Conservation (phyloP, 1,140 invertebrate genomes). For the Euschistus heros region DNA sequence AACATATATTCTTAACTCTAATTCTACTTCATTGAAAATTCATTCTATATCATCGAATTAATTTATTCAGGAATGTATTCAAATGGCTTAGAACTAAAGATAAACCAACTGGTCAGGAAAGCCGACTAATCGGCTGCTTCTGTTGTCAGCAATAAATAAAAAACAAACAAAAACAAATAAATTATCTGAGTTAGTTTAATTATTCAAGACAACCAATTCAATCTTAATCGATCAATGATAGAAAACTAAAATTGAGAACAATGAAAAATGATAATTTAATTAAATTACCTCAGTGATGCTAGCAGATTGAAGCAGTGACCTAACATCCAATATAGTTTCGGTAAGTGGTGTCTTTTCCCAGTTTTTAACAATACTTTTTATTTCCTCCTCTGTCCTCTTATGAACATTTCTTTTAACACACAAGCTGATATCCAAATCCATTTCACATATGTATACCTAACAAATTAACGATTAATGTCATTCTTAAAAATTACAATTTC, state of each 20-base stretch:
- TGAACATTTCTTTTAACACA: constrained; percentile 80
- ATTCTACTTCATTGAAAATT: no score
- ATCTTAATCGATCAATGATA: background rate
- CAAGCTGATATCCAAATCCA: constrained; percentile 64
- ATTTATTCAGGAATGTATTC: no score
- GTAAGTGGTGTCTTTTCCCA: constrained; percentile 68
- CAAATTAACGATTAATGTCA: constrained; percentile 17
- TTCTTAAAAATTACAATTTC: constrained; percentile 29
- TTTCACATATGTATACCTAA: constrained; percentile 78
- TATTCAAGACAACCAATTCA: no score
- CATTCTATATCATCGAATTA: no score
- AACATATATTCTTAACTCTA: no score
- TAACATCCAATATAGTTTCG: constrained; percentile 59
- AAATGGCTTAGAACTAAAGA: no score
- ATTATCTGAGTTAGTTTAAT: no score
- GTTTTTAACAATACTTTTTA: constrained; percentile 58
- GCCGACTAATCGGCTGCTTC: no score
- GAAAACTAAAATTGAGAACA: background rate
- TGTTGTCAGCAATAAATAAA: no score
- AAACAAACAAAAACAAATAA: no score
- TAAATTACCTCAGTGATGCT: constrained; percentile 50
- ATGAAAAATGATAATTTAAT: background rate
- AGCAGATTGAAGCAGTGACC: constrained; percentile 69
- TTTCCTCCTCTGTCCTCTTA: constrained; percentile 64
- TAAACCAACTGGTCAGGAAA: no score